Evolutionary conservation across 2,888 invertebrate species (phyloP).

Genomic region (Copidosoma aretas): DNA sequence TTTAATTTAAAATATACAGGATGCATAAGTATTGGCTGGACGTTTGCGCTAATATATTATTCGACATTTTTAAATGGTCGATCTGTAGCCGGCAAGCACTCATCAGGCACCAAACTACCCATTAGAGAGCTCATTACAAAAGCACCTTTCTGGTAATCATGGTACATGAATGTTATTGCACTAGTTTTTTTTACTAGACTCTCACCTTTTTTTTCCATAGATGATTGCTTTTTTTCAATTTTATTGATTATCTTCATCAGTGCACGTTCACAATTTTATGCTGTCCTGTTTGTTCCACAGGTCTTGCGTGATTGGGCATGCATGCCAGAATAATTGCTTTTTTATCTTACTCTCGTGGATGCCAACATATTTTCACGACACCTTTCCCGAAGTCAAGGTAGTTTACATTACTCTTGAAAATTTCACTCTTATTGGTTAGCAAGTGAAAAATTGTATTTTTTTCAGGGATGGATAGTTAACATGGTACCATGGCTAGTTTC

Average conservation of each 20-base stretch:
- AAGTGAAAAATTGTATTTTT: slow-evolving; percentile 17
- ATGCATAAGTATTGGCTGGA: slow-evolving; percentile 68
- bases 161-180: slow-evolving; percentile 38
- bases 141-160: slow-evolving; percentile 69
- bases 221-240: slow-evolving; percentile 15
- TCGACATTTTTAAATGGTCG: slow-evolving; percentile 44
- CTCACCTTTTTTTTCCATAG: slow-evolving; percentile 2
- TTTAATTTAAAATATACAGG: slow-evolving; percentile 50
- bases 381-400: slow-evolving; percentile 70
- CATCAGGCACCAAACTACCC: slow-evolving; percentile 63
- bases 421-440: neutral
- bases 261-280: slow-evolving; percentile 2
- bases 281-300: slow-evolving; percentile 54
- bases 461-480: slow-evolving; percentile 73
- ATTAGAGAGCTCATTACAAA: slow-evolving; percentile 69
- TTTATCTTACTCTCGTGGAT: slow-evolving; percentile 76
- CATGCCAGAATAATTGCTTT: slow-evolving; percentile 76
- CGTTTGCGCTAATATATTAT: slow-evolving; percentile 65
- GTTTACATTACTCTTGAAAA: slow-evolving; percentile 11
- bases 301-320: slow-evolving; percentile 75
- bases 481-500: slow-evolving; percentile 75
- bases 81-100: slow-evolving; percentile 53
- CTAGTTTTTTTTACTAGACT: slow-evolving; percentile 10
- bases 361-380: slow-evolving; percentile 77
- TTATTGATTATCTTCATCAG: slow-evolving; percentile 10